Conservation (phyloP, 2,797 vertebrate genomes). For the Macroramphosus scolopax region DNA sequence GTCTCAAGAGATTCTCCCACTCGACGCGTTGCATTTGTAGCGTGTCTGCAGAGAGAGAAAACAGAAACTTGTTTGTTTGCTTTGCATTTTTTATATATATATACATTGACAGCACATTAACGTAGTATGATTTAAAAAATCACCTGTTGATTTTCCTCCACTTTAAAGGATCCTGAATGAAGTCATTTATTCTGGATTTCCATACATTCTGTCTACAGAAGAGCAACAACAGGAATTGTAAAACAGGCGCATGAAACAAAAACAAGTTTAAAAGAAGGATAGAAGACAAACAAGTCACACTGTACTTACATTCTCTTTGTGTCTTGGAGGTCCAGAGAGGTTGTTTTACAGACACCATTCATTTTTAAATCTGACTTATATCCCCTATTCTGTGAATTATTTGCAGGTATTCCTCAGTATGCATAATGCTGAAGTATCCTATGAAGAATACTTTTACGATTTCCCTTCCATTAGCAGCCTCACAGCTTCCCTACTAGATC, state of each 20-base stretch:
- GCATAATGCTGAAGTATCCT: not conserved
- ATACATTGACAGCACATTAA: constrained; percentile 1
- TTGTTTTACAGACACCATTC: constrained; percentile 17
- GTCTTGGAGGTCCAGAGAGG: constrained; percentile 19
- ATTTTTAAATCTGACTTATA: constrained; percentile 17
- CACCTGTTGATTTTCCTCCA: constrained; percentile 38
- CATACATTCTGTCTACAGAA: constrained; percentile 37
- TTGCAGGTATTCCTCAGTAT: not conserved
- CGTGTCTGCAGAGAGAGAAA: constrained; percentile 32
- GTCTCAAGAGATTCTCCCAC: constrained; percentile 55
- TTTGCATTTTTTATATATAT: not conserved
- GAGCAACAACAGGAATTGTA: constrained; percentile 3
- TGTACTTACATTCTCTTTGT: constrained; percentile 40
- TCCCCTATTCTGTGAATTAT: not conserved
- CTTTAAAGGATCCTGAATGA: constrained; percentile 36
- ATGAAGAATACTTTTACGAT: not conserved
- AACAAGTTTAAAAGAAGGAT: too few relatives aligned
- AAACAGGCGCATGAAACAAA: constrained; percentile 1
- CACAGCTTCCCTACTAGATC: not conserved
- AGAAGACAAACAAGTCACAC: not conserved
- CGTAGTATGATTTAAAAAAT: constrained; percentile 2
- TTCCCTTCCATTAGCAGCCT: not conserved
- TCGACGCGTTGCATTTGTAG: constrained; percentile 37
- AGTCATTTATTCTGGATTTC: constrained; percentile 50
- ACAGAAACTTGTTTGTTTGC: constrained; percentile 13